Percentiles rank a stretch among this genome's conserved stretches.
Evolutionary conservation across 2,797 vertebrate genomes (phyloP).

Genomic region (Gadopsis bispinosus): DNA sequence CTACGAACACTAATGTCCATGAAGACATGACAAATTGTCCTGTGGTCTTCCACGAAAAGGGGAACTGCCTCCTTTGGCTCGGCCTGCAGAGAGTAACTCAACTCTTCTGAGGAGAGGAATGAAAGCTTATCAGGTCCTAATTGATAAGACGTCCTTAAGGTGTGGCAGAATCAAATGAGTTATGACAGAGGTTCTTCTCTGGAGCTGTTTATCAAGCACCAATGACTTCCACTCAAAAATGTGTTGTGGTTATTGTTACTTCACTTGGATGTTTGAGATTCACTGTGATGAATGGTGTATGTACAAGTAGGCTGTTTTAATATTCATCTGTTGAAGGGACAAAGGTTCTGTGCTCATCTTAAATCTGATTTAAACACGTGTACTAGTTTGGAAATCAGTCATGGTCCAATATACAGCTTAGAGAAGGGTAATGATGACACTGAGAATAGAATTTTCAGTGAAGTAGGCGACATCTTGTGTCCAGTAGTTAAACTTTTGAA

Average conservation of each 20-base stretch:
- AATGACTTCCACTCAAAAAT: background rate
- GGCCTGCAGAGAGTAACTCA: conserved; percentile 13
- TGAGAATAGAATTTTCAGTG: too few relatives aligned
- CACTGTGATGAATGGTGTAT: too few relatives aligned
- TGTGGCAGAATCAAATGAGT: conserved; percentile 27
- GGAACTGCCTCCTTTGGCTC: conserved; percentile 28
- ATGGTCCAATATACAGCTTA: background rate
- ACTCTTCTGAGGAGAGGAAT: conserved; percentile 5
- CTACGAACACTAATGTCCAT: conserved; percentile 66
- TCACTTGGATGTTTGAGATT: background rate
- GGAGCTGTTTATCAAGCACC: background rate
- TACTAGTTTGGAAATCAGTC: too few relatives aligned
- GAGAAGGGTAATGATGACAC: too few relatives aligned
- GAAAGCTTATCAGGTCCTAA: conserved; percentile 26
- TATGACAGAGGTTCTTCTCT: conserved; percentile 26
- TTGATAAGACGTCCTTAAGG: conserved; percentile 27
- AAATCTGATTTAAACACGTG: background rate
- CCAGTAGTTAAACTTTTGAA: background rate
- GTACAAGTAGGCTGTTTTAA: too few relatives aligned
- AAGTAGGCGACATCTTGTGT: too few relatives aligned
- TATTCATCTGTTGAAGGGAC: too few relatives aligned
- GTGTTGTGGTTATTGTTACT: background rate
- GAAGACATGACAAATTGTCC: conserved; percentile 78
- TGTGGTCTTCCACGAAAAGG: conserved; percentile 47
- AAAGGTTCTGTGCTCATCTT: too few relatives aligned